These are phyloP conservation scores for Orchesellides sinensis DNA, from an alignment of 2,888 invertebrate species.

Conservation along the genomic window DNA sequence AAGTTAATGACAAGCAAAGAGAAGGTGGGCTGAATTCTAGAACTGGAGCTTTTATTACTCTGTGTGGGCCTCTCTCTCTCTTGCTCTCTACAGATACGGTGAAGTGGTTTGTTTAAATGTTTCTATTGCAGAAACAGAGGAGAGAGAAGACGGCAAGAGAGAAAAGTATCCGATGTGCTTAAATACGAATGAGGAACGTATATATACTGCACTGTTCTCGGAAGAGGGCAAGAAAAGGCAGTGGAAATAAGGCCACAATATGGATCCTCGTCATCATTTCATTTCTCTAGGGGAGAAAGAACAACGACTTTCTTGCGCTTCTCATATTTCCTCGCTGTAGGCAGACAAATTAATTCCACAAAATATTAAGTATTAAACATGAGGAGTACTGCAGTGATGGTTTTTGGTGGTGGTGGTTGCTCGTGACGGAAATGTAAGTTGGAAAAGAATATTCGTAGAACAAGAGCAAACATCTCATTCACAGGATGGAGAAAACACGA, in stretches of 20 bases:
- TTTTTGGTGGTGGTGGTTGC: neutral
- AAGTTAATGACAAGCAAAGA: slow-evolving; percentile 68
- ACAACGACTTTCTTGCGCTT: slow-evolving; percentile 71
- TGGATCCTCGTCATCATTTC: slow-evolving; percentile 67
- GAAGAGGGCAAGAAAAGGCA: slow-evolving; percentile 9
- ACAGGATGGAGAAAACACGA: slow-evolving; percentile 52
- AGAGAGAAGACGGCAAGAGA: neutral
- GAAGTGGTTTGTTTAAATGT: slow-evolving; percentile 26
- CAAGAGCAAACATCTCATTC: slow-evolving; percentile 60
- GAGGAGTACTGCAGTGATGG: slow-evolving; percentile 48
- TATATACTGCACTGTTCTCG: neutral
- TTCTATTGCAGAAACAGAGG: neutral
- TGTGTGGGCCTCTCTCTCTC: neutral
- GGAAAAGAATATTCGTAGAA: neutral
- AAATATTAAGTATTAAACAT: slow-evolving; percentile 76
- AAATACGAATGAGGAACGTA: slow-evolving; percentile 13
- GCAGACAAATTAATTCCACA: slow-evolving; percentile 76
- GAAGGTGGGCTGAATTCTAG: slow-evolving; percentile 48
- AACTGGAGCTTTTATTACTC: slow-evolving; percentile 41
- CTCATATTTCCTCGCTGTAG: slow-evolving; percentile 75
- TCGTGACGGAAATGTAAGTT: slow-evolving; percentile 9
- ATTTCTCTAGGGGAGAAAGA: slow-evolving; percentile 70
- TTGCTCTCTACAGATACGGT: neutral
- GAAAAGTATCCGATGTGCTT: slow-evolving; percentile 30
- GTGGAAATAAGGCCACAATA: slow-evolving; percentile 57